Evolutionary conservation across 2,113 vertebrate genomes (phyloP).

Genomic region (Pardalotus punctatus): DNA sequence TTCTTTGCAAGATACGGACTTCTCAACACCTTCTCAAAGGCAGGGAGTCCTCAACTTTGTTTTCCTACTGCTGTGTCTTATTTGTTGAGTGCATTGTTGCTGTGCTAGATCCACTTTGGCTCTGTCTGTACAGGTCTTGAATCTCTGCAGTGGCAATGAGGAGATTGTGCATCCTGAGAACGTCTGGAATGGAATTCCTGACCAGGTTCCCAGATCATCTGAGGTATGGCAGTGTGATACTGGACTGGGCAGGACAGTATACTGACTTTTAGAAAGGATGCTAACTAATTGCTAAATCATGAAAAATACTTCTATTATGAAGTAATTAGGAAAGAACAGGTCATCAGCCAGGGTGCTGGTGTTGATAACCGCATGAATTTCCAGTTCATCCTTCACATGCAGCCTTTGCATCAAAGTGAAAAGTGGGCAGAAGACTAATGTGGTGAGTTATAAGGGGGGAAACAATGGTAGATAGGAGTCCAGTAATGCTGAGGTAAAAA

Average conservation of each 20-base stretch:
- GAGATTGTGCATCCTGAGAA: conserved; percentile 71
- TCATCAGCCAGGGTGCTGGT: not conserved
- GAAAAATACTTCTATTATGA: not conserved
- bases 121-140: conserved; percentile 65
- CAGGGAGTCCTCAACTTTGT: not conserved
- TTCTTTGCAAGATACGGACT: not conserved
- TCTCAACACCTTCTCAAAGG: not conserved
- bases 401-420: not conserved
- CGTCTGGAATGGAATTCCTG: conserved; percentile 71
- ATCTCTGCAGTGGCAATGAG: conserved; percentile 66
- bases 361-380: not conserved
- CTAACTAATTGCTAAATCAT: not conserved
- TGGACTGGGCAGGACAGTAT: not conserved
- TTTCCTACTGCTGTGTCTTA: not conserved
- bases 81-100: not conserved
- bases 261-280: not conserved
- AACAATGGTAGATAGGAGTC: not conserved
- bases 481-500: not conserved
- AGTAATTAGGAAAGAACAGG: not conserved
- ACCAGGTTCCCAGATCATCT: not conserved
- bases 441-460: not conserved
- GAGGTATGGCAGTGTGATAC: conserved; percentile 45
- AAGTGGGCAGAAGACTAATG: not conserved
- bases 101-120: not conserved
- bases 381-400: not conserved